Evolutionary conservation across 2,797 vertebrate species (phyloP).

Genomic region (Onychomys torridus): DNA sequence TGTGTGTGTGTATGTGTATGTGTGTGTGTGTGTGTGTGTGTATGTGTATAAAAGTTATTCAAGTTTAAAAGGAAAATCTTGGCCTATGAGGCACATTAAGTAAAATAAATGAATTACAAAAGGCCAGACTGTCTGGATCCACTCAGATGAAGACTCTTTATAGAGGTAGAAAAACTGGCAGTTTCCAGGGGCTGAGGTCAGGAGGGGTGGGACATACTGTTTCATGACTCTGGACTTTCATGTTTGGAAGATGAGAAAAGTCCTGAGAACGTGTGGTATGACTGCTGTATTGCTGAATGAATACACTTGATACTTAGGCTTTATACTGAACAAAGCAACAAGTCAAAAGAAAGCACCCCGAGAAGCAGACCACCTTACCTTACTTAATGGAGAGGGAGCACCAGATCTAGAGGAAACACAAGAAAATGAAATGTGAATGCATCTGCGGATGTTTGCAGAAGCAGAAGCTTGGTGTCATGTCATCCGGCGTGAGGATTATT

Average conservation of each 20-base stretch:
- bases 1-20: background rate
- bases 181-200: background rate
- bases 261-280: background rate
- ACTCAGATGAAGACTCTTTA: background rate
- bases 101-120: constrained; percentile 32
- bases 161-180: background rate
- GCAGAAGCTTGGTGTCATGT: background rate
- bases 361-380: constrained; percentile 85
- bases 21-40: background rate
- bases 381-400: constrained; percentile 90
- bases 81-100: background rate
- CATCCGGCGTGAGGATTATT: background rate
- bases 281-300: background rate
- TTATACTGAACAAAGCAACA: background rate
- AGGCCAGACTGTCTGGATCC: background rate
- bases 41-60: background rate
- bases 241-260: background rate
- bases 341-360: background rate
- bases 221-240: background rate
- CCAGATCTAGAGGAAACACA: constrained; percentile 88
- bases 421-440: constrained; percentile 50
- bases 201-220: background rate
- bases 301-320: background rate
- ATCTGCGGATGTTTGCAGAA: background rate
- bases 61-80: constrained; percentile 12